Evolutionary conservation across 2,113 vertebrate species (phyloP), one percentile per base, ranked within the genome.

Genomic region (Eretmochelys imbricata): DNA sequence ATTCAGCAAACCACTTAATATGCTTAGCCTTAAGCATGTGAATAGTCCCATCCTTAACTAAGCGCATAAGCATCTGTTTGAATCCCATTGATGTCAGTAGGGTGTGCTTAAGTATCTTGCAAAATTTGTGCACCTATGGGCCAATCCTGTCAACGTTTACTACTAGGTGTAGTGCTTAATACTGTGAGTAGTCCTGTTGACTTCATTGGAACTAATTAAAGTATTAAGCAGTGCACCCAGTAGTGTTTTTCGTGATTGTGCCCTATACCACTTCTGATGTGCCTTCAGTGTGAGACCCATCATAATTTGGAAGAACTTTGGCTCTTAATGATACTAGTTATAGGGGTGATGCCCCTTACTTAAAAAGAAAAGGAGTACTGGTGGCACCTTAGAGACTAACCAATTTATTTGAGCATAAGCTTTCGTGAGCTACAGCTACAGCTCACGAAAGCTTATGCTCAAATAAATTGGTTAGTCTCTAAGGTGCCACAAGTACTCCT

Each of bases 61-160:
- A 31, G 82, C 49, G 2, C n/a, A 29, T 22, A 51, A 35, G n/a
- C 62, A n/a, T n/a, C 8, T 69, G 62, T 69, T 14, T 65, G 31
- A 65, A 16, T n/a, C 14, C 62, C 31, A 65, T 65, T 65, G 31
- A 65, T 14, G 35, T 65, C 62, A n/a, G 31, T 53, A 4, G 62
- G 0, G 0, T 13, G 35, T 24, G 13, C 57, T 55, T 51, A 55
- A 55, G 17, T 16, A 9, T 2, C 46, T 82, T 55, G 59, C 24
- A 65, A 54, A 1, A 25, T 46, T 38, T 54, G 14, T 22, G 1
- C 48, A 46, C 89, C 80, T 69, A 59, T 59, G 59, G 54, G 6
- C 13, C 53, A 8, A 4, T 25, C 62, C 35, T n/a, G 35, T 69
- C 31, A 14, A n/a, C 16, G 16, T 69, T 69, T n/a, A 69, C 35